phyloP scores from a whole-genome alignment of 2,797 vertebrate genomes.

The Astyanax mexicanus region DNA sequence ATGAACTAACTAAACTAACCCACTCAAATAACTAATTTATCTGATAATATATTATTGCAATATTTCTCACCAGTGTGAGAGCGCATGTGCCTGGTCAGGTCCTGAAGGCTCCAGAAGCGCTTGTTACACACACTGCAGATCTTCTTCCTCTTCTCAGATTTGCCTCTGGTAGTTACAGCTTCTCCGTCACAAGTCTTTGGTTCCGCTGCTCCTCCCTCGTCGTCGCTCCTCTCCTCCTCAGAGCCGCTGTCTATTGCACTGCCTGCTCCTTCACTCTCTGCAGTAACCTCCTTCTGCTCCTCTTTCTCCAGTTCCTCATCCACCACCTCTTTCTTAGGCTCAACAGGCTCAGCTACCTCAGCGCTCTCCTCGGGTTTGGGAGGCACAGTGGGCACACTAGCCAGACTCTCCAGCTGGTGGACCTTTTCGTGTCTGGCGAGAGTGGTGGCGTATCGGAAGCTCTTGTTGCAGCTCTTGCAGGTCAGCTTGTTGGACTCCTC shows the following conservation, averaged over 20 bases:
- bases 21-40: too few species aligned
- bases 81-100: slow-evolving; percentile 95
- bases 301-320: slow-evolving; percentile 66
- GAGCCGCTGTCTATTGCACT: slow-evolving; percentile 74
- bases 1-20: too few species aligned
- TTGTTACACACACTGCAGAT: slow-evolving; percentile 94
- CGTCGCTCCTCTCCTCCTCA: slow-evolving; percentile 87
- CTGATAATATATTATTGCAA: not conserved
- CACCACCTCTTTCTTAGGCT: slow-evolving; percentile 63
- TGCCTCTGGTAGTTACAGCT: slow-evolving; percentile 69
- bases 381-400: slow-evolving; percentile 66
- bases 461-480: slow-evolving; percentile 89
- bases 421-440: slow-evolving; percentile 91
- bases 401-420: slow-evolving; percentile 77
- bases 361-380: slow-evolving; percentile 42
- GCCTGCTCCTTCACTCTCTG: slow-evolving; percentile 74
- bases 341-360: slow-evolving; percentile 32
- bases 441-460: slow-evolving; percentile 91
- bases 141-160: slow-evolving; percentile 97
- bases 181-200: slow-evolving; percentile 82
- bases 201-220: slow-evolving; percentile 79
- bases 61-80: slow-evolving; percentile 90
- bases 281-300: slow-evolving; percentile 67
- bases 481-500: slow-evolving; percentile 87
- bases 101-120: slow-evolving; percentile 97